These are phyloP conservation scores for Hyles lineata DNA, from an alignment of 2,888 invertebrate genomes.

Conservation along the genomic window DNA sequence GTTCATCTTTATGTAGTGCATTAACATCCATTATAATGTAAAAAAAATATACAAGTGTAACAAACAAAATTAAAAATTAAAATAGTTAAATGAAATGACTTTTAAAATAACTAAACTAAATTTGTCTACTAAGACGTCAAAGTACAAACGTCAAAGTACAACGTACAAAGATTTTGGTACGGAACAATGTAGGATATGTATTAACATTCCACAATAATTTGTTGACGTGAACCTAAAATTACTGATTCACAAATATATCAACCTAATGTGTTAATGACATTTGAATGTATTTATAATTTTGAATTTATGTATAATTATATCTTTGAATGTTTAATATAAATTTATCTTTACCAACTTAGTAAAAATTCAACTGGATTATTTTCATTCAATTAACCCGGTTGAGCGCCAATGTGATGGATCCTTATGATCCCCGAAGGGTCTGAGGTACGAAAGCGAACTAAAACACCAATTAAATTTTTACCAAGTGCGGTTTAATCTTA, in stretches of 20 bases:
- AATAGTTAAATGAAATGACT: background rate
- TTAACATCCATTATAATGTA: background rate
- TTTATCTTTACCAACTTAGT: background rate
- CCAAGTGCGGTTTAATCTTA: no score
- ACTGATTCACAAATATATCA: background rate
- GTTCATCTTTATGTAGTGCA: constrained; percentile 20
- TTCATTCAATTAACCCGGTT: background rate
- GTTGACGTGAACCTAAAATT: no score
- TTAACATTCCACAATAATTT: background rate
- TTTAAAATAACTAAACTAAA: background rate
- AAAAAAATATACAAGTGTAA: no score
- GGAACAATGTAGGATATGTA: background rate
- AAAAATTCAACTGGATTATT: background rate
- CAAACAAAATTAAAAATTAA: background rate
- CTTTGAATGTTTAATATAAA: no score
- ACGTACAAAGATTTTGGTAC: background rate
- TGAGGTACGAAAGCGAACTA: no score
- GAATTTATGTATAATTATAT: no score
- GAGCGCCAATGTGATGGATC: no score
- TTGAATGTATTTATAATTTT: background rate
- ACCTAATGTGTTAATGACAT: background rate
- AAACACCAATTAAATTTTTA: no score
- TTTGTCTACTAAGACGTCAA: background rate
- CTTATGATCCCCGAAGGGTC: no score
- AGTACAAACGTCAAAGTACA: no score